A percentile compares a stretch with the other conserved stretches of the same genome.
Evolutionary conservation across 1,140 invertebrate genomes (phyloP).

Genomic region (Atta cephalotes): DNA sequence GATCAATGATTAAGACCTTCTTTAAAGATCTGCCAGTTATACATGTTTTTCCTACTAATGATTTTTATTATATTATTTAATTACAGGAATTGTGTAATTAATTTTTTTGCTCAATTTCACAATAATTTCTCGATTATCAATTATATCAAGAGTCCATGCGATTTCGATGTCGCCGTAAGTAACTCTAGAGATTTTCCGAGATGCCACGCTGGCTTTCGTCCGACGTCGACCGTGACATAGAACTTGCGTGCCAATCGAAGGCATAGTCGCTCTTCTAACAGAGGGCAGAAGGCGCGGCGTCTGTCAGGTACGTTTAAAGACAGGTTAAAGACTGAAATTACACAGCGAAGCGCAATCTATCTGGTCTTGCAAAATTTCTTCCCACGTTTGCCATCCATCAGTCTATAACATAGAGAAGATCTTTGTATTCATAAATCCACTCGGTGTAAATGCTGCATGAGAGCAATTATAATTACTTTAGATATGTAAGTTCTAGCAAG

Average conservation of each 20-base stretch:
- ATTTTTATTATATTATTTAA: background rate
- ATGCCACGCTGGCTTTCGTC: conserved; percentile 30
- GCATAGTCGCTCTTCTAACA: conserved; percentile 69
- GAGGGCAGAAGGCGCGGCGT: conserved; percentile 66
- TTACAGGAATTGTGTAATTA: conserved; percentile 14
- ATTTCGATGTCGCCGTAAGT: background rate
- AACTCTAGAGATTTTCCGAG: conserved; percentile 4
- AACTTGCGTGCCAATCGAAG: conserved; percentile 71
- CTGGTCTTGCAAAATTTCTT: conserved; percentile 48
- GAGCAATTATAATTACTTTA: background rate
- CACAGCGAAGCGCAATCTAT: conserved; percentile 26
- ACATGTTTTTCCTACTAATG: background rate
- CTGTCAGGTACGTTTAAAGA: conserved; percentile 71
- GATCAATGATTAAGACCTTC: background rate
- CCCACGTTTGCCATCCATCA: conserved; percentile 52
- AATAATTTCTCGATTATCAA: background rate
- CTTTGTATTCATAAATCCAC: conserved; percentile 33
- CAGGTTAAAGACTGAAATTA: conserved; percentile 66
- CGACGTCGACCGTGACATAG: conserved; percentile 61
- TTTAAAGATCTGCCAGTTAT: background rate
- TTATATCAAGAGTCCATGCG: background rate
- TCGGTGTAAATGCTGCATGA: background rate
- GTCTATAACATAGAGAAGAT: conserved; percentile 27
- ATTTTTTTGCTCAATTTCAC: background rate
- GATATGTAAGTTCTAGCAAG: background rate